Evolutionary conservation across 2,888 invertebrate genomes (phyloP).

Genomic region (Pristionchus arcanus): DNA sequence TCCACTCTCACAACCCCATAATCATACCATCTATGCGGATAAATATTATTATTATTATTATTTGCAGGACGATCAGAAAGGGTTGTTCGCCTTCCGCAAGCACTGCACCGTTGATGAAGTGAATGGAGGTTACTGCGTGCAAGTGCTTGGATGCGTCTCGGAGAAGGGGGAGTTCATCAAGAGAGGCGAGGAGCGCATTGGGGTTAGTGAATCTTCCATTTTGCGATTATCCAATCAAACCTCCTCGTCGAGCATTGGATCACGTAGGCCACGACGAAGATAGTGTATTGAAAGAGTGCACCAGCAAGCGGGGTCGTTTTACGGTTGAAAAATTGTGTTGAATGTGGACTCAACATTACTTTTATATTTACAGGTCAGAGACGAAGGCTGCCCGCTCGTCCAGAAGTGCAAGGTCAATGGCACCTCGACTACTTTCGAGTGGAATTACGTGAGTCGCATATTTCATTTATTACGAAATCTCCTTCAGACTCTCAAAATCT

Average conservation of each 20-base stretch:
- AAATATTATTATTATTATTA: too few species aligned
- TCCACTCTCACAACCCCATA: too few species aligned
- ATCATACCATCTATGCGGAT: too few species aligned
- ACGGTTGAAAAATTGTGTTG: too few species aligned
- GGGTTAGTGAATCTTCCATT: background rate
- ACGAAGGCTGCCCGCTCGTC: conserved; percentile 52
- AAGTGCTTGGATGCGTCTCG: background rate
- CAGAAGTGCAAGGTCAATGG: conserved; percentile 56
- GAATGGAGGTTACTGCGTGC: background rate
- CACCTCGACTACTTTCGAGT: background rate
- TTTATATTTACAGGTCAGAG: conserved; percentile 55
- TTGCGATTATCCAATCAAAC: background rate
- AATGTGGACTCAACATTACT: too few species aligned
- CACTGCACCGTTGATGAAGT: background rate
- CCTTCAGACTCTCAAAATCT: too few species aligned
- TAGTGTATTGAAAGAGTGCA: too few species aligned
- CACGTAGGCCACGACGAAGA: too few species aligned
- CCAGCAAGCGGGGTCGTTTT: too few species aligned
- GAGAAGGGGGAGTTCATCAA: background rate
- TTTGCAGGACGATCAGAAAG: background rate
- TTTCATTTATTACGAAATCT: too few species aligned
- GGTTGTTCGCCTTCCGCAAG: background rate
- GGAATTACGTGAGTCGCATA: background rate
- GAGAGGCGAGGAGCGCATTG: background rate
- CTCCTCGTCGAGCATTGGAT: too few species aligned